Evolutionary conservation across 2,113 vertebrate species (phyloP), one percentile per base, ranked within the genome.

Genomic region (Toxostoma redivivum): DNA sequence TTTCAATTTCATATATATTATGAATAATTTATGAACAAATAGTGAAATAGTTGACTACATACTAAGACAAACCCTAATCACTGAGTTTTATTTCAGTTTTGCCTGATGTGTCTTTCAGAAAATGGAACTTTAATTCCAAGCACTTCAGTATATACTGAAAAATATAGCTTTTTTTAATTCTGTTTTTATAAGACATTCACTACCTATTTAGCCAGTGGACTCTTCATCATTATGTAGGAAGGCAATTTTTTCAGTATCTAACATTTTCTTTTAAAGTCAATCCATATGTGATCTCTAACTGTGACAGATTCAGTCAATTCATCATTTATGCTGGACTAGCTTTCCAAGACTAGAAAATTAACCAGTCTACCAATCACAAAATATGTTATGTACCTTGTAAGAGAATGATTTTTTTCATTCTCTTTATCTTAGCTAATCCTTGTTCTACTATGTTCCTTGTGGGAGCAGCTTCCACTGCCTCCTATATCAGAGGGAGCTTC

Each of bases 1-100:
- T 91, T 93, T 62, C 48, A 54, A 15, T 94, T 94, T 95, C 53
- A 56, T 38, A 61, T 48, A 40, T 18, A 56, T 44, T 25, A 60
- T 79, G 15, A 92, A 91, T 92, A 74, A 91, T 89, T 88, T 74
- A 87, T 91, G 31, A 94, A 48, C 20, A 90, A 72, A 70, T 38
- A 86, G 35, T 42, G 25, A 77, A 95, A 18, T 30, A 53, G 19
- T 81, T 84, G 64, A 57, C 38, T 86, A 17, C 10, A 11, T 91
- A 81, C 51, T 67, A 42, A 78, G 44, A 69, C 14, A 84, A 94
- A 81, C 9, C 9, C 24, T 73, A 81, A 62, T 57, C 22, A 61
- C 3, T 31, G 31, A 51, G 4, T 57, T 92, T 82, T 86, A 56
- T 65, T 91, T 81, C 61, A 33, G 18, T 74, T 83, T 94, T 91